Base-by-base conservation (phyloP, 2,888 invertebrate species). In the Amiota communis region DNA sequence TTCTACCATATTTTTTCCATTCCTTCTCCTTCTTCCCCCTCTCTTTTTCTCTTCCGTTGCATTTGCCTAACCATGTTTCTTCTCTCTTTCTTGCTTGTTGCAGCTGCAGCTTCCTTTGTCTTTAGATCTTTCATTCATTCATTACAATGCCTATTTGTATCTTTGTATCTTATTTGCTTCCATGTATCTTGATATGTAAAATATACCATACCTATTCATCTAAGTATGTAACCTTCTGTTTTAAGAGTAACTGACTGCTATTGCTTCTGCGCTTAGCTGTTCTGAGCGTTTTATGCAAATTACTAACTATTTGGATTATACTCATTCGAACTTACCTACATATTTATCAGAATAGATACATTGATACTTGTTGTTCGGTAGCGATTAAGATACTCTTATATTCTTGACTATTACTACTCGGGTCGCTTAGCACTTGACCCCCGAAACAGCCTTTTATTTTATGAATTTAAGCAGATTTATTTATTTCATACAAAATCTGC, bases 351-450 rank as follows among this genome's bases (percentile, higher is more conserved):
- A 48, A 65, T 49, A 65, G 48, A 48, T 65, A 9, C 15, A 65
- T 49, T 49, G 48, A 48, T 65, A 9, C 15, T 65, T 48, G 48
- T 49, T 48, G 17, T 11, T 63, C n/a, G 36, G 46, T 36, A 23
- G 23, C 63, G 63, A 63, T 63, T 63, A 63, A 20, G 65, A 65
- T 65, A 65, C 20, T 17, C 17, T 36, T 8, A 36, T 13, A 63
- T 36, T 63, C 63, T 63, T 63, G 63, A 63, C 63, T 63, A 63
- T 63, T 15, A n/a, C 53, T n/a, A n/a, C n/a, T n/a, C 53, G 53
- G 17, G 15, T 9, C 78, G 73, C 75, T 77, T 73, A 51, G n/a
- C n/a, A n/a, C n/a, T 51, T n/a, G 12, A n/a, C 53, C n/a, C 53
- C n/a, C 13, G 53, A 12, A 51, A n/a, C 53, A 51, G 12, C 53